Percentiles rank a stretch among this genome's conserved stretches.
phyloP scores from a whole-genome alignment of 1,140 invertebrate species.

The Diorhabda elongata region DNA sequence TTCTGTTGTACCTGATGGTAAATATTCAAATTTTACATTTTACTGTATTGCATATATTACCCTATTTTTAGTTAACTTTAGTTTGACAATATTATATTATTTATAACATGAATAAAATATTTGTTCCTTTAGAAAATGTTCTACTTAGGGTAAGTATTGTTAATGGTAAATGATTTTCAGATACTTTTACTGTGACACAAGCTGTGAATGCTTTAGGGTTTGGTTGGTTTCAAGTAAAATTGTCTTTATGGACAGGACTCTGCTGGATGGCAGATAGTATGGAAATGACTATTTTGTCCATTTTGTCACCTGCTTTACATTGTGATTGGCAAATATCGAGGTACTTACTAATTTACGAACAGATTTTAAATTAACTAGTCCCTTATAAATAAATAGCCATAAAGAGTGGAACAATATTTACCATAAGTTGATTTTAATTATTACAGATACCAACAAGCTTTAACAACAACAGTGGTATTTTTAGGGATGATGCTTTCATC shows the following conservation, averaged over 20 bases:
- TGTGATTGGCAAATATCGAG: slow-evolving; percentile 90
- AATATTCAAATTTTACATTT: slow-evolving; percentile 4
- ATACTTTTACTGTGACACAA: slow-evolving; percentile 91
- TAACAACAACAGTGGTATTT: slow-evolving; percentile 78
- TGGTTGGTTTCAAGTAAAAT: slow-evolving; percentile 92
- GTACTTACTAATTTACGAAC: slow-evolving; percentile 40
- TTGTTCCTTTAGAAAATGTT: neutral
- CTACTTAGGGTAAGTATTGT: neutral
- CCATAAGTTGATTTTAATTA: neutral
- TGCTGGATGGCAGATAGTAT: slow-evolving; percentile 98
- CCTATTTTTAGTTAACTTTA: too few species aligned
- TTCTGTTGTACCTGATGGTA: slow-evolving; percentile 77
- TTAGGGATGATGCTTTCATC: slow-evolving; percentile 96
- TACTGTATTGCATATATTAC: neutral
- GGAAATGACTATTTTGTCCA: slow-evolving; percentile 97
- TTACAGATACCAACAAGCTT: slow-evolving; percentile 65
- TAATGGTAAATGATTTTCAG: slow-evolving; percentile 50
- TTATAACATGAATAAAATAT: too few species aligned
- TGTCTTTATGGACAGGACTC: slow-evolving; percentile 79
- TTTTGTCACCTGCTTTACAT: slow-evolving; percentile 86
- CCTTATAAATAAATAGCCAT: too few species aligned
- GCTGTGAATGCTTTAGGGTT: slow-evolving; percentile 94
- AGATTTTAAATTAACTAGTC: too few species aligned
- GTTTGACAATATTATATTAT: too few species aligned
- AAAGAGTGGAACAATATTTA: too few species aligned